Evolutionary conservation across 2,797 vertebrate genomes (phyloP).

Genomic region (Galago senegalensis): DNA sequence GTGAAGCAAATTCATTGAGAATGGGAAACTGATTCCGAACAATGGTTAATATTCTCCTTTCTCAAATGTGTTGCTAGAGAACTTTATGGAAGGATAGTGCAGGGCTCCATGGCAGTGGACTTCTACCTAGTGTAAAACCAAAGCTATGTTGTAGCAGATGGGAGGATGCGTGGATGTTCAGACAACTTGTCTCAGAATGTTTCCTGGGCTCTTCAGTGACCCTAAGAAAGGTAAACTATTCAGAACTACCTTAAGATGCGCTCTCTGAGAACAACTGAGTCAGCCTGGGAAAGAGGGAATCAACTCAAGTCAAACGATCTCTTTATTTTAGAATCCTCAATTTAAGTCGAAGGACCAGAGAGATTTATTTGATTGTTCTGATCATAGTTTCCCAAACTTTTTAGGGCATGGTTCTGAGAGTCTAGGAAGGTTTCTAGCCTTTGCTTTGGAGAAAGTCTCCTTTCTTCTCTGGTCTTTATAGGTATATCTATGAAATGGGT

Average conservation of each 20-base stretch:
- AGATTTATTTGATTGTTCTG: background rate
- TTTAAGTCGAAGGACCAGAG: background rate
- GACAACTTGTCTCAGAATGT: background rate
- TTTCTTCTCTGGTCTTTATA: background rate
- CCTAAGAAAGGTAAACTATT: background rate
- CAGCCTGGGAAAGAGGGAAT: background rate
- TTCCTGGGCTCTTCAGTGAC: background rate
- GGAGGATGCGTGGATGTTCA: background rate
- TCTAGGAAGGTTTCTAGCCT: background rate
- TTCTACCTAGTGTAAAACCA: background rate
- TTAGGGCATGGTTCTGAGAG: background rate
- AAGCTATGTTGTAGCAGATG: background rate
- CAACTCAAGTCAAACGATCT: background rate
- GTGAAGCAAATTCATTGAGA: background rate
- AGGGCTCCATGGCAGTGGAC: background rate
- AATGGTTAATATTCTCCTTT: background rate
- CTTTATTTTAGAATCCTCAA: background rate
- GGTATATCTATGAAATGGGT: background rate
- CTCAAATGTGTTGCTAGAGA: background rate
- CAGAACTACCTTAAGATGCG: background rate
- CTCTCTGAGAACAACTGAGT: background rate
- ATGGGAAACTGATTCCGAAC: background rate
- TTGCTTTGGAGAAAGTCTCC: background rate
- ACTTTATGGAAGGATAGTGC: background rate
- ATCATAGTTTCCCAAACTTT: background rate